phyloP scores from a whole-genome alignment of 2,113 vertebrate species.

The Chaetodon trifascialis region DNA sequence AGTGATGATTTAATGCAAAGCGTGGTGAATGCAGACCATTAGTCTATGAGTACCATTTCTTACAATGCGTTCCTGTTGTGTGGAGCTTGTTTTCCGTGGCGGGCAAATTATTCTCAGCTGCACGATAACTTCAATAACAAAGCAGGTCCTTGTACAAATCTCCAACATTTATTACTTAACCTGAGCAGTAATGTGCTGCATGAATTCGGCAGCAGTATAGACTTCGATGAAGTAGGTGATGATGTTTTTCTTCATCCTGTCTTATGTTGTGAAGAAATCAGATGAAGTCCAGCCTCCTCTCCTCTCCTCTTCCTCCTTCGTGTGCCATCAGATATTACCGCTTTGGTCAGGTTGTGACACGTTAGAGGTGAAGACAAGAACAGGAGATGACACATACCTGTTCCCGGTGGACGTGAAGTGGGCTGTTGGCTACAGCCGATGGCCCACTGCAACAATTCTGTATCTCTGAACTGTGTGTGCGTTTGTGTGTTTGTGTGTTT shows the following conservation, averaged over 20 bases:
- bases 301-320: neutral
- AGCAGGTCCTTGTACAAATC: constrained; percentile 24
- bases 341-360: constrained; percentile 56
- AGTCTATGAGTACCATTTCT: constrained; percentile 32
- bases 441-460: constrained; percentile 52
- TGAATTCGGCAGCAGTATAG: neutral
- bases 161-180: constrained; percentile 14
- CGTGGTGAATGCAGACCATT: constrained; percentile 34
- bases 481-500: constrained; percentile 15
- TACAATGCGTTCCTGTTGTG: constrained; percentile 25
- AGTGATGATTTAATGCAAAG: neutral
- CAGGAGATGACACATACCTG: constrained; percentile 73
- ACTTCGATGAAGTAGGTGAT: neutral
- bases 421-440: constrained; percentile 56
- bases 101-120: constrained; percentile 43
- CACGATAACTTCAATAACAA: constrained; percentile 24
- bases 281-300: neutral
- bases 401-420: constrained; percentile 64
- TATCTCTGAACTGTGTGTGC: constrained; percentile 3
- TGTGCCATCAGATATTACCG: constrained; percentile 31
- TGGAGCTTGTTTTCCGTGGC: constrained; percentile 35
- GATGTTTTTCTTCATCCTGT: neutral
- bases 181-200: constrained; percentile 16
- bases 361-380: constrained; percentile 74
- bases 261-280: neutral